phyloP scores from a whole-genome alignment of 2,888 invertebrate species.

The Stegophylla sp. region DNA sequence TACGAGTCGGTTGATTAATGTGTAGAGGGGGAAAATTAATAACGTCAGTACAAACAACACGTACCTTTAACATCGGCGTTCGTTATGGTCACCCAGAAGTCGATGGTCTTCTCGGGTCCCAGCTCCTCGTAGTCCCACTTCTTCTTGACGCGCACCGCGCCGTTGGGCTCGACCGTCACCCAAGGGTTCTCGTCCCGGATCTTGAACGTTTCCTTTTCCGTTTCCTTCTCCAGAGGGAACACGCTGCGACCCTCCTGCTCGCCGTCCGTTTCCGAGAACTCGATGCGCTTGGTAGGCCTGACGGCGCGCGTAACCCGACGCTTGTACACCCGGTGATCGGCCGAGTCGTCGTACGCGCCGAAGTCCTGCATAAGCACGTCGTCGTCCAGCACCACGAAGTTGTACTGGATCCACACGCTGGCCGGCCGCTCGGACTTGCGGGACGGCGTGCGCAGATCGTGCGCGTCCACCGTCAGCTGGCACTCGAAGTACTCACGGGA shows the following conservation, averaged over 20 bases:
- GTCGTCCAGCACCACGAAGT: constrained; percentile 28
- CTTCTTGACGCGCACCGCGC: constrained; percentile 90
- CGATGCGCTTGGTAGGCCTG: constrained; percentile 91
- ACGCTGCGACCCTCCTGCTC: constrained; percentile 86
- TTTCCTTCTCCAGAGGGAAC: constrained; percentile 89
- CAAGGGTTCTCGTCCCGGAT: constrained; percentile 92
- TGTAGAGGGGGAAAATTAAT: neutral
- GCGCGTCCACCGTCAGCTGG: constrained; percentile 80
- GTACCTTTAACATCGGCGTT: constrained; percentile 86
- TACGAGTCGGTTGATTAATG: too few relatives aligned
- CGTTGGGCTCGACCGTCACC: constrained; percentile 91
- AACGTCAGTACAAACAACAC: constrained; percentile 60
- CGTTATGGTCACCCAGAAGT: constrained; percentile 94
- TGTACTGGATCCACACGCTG: constrained; percentile 74
- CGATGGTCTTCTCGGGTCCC: constrained; percentile 92
- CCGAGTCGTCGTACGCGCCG: constrained; percentile 29
- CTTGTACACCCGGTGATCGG: constrained; percentile 71
- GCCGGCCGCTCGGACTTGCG: constrained; percentile 75
- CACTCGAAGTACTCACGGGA: constrained; percentile 70
- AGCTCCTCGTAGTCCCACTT: constrained; percentile 97
- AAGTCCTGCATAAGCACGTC: constrained; percentile 53
- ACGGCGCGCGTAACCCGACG: constrained; percentile 86
- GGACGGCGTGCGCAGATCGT: constrained; percentile 80
- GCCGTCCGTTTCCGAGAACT: constrained; percentile 90
- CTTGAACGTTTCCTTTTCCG: constrained; percentile 89